Conservation (phyloP, 2,113 vertebrate genomes). For the Phaethon lepturus region DNA sequence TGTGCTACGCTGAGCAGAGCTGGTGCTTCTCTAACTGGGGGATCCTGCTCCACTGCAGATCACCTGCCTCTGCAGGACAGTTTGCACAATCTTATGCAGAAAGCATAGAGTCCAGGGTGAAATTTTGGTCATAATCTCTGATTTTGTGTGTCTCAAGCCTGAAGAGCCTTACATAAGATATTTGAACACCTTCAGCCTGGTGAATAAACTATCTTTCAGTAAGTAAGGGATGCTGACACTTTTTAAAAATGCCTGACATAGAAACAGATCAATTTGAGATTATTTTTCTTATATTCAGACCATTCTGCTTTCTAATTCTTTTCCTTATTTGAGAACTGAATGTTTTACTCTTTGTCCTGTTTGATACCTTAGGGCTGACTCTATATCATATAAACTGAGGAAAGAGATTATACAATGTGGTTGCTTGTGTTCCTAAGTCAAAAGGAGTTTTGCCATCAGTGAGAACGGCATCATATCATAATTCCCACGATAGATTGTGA, state of each 20-base stretch:
- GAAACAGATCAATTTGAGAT: neutral
- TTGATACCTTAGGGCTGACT: neutral
- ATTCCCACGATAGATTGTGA: conserved; percentile 29
- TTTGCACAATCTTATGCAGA: neutral
- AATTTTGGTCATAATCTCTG: neutral
- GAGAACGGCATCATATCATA: conserved; percentile 5
- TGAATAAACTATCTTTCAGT: neutral
- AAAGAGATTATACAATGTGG: conserved; percentile 20
- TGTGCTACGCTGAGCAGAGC: fast-evolving
- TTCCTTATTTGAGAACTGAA: neutral
- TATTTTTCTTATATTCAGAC: neutral
- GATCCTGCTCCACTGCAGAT: neutral
- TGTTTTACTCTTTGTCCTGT: neutral
- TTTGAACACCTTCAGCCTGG: neutral
- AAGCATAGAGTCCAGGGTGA: neutral
- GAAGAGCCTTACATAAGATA: neutral
- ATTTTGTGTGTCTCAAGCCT: neutral
- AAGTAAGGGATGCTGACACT: neutral
- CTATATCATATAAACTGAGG: conserved; percentile 13
- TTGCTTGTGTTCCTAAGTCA: neutral
- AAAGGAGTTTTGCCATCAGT: neutral
- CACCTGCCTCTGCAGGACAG: neutral
- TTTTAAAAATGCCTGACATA: neutral
- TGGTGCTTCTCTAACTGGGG: neutral
- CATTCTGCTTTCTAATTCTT: neutral